Percentiles rank a stretch among this genome's conserved stretches.
These are phyloP conservation scores for Entomobrya proxima DNA, from an alignment of 2,888 invertebrate species.

Conservation along the genomic window DNA sequence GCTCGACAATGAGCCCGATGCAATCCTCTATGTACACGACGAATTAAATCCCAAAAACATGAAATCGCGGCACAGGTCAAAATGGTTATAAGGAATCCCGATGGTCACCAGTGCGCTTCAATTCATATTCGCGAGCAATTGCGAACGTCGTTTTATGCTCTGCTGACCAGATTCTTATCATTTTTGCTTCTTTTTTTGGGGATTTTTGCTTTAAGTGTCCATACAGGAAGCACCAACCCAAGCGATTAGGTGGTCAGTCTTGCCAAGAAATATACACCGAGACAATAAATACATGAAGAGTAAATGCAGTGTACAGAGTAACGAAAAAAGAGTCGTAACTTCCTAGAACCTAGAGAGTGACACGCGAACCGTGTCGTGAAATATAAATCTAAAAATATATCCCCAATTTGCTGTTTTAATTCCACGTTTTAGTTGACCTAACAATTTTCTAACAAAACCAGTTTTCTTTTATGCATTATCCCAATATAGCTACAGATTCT, in stretches of 20 bases:
- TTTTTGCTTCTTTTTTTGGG: background rate
- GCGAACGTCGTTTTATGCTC: constrained; percentile 37
- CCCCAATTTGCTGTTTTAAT: too few species aligned
- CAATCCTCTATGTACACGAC: background rate
- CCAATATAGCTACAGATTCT: background rate
- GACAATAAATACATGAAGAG: background rate
- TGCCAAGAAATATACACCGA: background rate
- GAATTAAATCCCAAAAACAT: background rate
- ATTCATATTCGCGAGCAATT: too few species aligned
- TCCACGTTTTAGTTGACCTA: too few species aligned
- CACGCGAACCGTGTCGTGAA: constrained; percentile 51
- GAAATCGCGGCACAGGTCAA: background rate
- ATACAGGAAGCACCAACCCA: constrained; percentile 14
- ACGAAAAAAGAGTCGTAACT: background rate
- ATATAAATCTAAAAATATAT: background rate
- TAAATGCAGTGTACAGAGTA: background rate
- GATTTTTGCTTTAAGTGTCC: background rate
- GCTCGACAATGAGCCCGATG: too few species aligned
- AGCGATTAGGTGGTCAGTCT: too few species aligned
- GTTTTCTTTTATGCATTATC: too few species aligned
- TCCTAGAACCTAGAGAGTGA: constrained; percentile 5
- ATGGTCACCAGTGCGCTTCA: constrained; percentile 12
- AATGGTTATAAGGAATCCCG: background rate
- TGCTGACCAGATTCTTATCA: constrained; percentile 24
- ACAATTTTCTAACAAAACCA: too few species aligned